Conservation (phyloP, 2,113 vertebrate genomes). For the Neotragus moschatus region DNA sequence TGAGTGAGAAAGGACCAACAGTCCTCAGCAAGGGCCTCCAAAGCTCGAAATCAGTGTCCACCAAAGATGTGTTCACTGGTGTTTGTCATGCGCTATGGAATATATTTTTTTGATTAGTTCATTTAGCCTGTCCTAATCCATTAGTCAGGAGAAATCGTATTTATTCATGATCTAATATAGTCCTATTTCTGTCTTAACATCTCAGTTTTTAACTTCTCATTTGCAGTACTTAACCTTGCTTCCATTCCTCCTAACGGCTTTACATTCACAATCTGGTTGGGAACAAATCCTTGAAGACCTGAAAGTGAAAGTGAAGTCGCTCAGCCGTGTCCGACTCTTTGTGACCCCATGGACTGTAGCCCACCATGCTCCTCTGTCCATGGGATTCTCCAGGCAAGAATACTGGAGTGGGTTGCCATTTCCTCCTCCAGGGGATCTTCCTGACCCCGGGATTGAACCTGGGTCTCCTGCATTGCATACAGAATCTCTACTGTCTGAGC, state of each 20-base stretch:
- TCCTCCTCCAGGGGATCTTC: no score
- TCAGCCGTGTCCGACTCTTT: no score
- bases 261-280: not conserved
- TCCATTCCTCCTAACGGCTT: not conserved
- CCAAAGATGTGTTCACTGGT: not conserved
- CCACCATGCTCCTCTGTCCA: no score
- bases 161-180: not conserved
- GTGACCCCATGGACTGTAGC: no score
- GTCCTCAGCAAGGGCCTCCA: not conserved
- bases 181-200: not conserved
- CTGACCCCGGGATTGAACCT: no score
- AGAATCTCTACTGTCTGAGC: no score
- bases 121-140: not conserved
- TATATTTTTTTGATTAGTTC: not conserved
- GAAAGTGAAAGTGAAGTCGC: not conserved
- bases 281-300: not conserved
- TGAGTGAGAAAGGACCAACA: not conserved
- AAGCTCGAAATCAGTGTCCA: not conserved
- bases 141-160: not conserved
- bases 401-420: no score
- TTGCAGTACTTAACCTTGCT: not conserved
- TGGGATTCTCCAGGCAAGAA: no score
- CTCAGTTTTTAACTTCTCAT: not conserved
- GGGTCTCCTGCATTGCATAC: no score
- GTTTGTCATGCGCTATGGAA: not conserved